Base-by-base conservation (phyloP, 2,797 vertebrate species). In the Urosaurus nigricauda region DNA sequence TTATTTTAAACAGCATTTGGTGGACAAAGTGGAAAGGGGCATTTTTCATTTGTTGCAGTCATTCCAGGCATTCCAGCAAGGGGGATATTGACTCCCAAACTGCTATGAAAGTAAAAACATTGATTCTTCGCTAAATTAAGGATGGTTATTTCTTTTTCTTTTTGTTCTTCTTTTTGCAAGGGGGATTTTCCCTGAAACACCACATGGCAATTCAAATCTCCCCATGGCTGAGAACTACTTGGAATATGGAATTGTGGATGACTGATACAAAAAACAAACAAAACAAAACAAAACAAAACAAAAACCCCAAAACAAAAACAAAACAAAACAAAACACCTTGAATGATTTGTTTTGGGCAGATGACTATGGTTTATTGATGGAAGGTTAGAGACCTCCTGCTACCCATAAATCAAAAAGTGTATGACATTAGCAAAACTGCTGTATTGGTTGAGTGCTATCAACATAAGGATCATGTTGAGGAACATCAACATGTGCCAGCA, bases 81-180 rank as follows among this genome's bases (percentile, higher is more conserved):
- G 40, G 40, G 9, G 11, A 26, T 26, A 77, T 47, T 77, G 40
- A 77, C 13, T 2, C 24, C 9, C 65, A 68, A 60, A 68, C 7
- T 29, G 26, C 29, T 68, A 77, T 43, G 43, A 75, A 75, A 77
- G 17, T 40, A 40, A 74, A 74, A 37, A 40, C 19, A n/a, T n/a
- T 19, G 19, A 40, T 73, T 19, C 17, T 4, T 73, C 35, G 7
- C 37, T 75, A 77, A 77, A 43, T 19, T 73, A 43, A 75, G 29
- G 63, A 43, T 29, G 24, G 26, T 0, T 11, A 65, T 65, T 1
- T 29, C 2, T 32, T 32, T 9, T 21, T 21, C 2, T 32, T 32
- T 11, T 21, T 60, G 4, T 0, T 2, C 0, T 68, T 29, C 19
- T 60, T 19, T 4, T 2, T 1, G 16, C 40, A 9, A 0, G 21